phyloP scores from a whole-genome alignment of 2,113 vertebrate genomes.

The Seriola aureovittata region DNA sequence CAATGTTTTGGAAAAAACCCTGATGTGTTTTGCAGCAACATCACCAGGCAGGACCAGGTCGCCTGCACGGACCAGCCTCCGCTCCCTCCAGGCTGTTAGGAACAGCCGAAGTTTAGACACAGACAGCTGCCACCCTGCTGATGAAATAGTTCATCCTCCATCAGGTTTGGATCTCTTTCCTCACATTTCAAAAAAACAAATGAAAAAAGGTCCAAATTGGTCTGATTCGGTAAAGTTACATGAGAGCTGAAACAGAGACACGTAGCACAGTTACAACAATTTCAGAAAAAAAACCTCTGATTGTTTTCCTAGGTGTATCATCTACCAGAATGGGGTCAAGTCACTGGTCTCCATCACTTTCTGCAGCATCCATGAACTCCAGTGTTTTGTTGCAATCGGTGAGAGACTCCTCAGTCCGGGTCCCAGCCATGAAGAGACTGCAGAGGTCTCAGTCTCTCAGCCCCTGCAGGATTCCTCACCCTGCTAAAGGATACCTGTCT shows the following conservation, averaged over 20 bases:
- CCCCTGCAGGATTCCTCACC: conserved; percentile 70
- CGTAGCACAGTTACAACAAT: neutral
- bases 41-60: conserved; percentile 44
- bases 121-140: conserved; percentile 13
- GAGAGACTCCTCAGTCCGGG: conserved; percentile 14
- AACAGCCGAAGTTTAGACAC: conserved; percentile 73
- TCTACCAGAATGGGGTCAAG: conserved; percentile 1
- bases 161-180: conserved; percentile 53
- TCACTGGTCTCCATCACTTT: conserved; percentile 23
- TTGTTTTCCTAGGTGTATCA: conserved; percentile 42
- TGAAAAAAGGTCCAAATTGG: neutral
- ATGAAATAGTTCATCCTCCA: conserved; percentile 18
- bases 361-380: conserved; percentile 10
- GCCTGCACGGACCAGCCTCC: conserved; percentile 74
- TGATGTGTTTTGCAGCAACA: conserved; percentile 34
- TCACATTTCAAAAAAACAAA: neutral
- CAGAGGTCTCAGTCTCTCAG: conserved; percentile 76
- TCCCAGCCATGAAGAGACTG: conserved; percentile 41
- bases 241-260: neutral
- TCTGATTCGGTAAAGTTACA: neutral
- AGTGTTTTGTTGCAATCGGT: neutral
- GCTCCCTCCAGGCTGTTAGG: conserved; percentile 77
- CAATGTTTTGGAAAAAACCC: no score
- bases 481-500: conserved; percentile 55
- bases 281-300: neutral